phyloP scores from a whole-genome alignment of 1,140 invertebrate genomes.

The Camponotus pennsylvanicus region DNA sequence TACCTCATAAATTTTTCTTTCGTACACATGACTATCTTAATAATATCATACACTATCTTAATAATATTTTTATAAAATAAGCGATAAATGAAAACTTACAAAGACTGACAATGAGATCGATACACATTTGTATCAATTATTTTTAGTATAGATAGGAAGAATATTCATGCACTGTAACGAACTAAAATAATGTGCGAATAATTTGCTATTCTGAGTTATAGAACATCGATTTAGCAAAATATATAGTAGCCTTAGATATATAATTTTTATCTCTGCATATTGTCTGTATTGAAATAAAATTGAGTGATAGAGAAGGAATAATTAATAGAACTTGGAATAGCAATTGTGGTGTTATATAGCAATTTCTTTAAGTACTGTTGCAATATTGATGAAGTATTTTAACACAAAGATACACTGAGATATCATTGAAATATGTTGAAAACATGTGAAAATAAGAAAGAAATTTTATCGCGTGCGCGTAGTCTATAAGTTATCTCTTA shows the following conservation, averaged over 20 bases:
- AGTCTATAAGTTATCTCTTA: too few relatives aligned
- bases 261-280: background rate
- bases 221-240: background rate
- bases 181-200: background rate
- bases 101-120: background rate
- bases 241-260: background rate
- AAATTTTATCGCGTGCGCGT: too few relatives aligned
- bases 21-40: background rate
- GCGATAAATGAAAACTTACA: background rate
- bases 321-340: conserved; percentile 15
- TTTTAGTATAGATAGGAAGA: background rate
- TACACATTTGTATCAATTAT: background rate
- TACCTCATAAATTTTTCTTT: conserved; percentile 5
- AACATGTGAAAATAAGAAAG: too few relatives aligned
- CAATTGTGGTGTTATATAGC: background rate
- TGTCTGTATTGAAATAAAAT: background rate
- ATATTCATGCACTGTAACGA: background rate
- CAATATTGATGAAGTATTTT: background rate
- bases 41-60: background rate
- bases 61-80: conserved; percentile 33
- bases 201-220: conserved; percentile 16
- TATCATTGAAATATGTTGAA: too few relatives aligned
- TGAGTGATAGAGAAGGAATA: conserved; percentile 22
- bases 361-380: conserved; percentile 1
- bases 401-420: background rate